Percentiles rank a stretch among this genome's conserved stretches.
These are phyloP conservation scores for Parambassis ranga DNA, from an alignment of 2,797 vertebrate species.

Conservation along the genomic window DNA sequence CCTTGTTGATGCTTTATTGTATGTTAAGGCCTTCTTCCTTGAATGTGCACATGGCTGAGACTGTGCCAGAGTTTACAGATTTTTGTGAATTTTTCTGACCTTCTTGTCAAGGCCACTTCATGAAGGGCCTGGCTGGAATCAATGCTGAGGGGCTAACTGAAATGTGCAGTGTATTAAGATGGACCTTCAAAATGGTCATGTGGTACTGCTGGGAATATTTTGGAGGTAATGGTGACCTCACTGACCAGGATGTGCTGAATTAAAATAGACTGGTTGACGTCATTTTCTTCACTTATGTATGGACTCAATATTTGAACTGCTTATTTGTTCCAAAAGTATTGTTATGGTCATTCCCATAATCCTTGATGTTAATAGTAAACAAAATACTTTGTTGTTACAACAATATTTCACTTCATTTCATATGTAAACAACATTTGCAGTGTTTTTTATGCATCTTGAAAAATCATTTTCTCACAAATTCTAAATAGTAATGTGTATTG, in stretches of 20 bases:
- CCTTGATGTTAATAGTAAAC: too few relatives aligned
- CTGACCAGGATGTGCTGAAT: slow-evolving; percentile 24
- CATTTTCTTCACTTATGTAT: background rate
- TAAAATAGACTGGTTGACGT: slow-evolving; percentile 29
- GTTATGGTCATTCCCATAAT: too few relatives aligned
- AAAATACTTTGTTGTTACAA: too few relatives aligned
- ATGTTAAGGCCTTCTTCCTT: slow-evolving; percentile 40
- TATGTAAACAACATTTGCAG: background rate
- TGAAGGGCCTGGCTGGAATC: slow-evolving; percentile 13
- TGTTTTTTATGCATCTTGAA: background rate
- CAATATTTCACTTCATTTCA: background rate
- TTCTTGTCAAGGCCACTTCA: slow-evolving; percentile 18
- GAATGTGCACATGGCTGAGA: slow-evolving; percentile 4
- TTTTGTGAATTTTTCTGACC: slow-evolving; percentile 12
- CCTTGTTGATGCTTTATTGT: slow-evolving; percentile 40
- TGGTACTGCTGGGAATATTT: slow-evolving; percentile 18
- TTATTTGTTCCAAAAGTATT: too few relatives aligned
- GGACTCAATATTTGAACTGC: slow-evolving; percentile 1
- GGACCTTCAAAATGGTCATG: background rate
- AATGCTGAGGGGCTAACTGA: slow-evolving; percentile 7
- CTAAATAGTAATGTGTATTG: background rate
- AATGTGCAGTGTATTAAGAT: slow-evolving; percentile 8
- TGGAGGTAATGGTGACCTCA: slow-evolving; percentile 8
- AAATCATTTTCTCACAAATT: background rate
- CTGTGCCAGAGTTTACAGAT: slow-evolving; percentile 23